Conservation (phyloP, 2,888 invertebrate genomes). For the Leptura quadrifasciata region DNA sequence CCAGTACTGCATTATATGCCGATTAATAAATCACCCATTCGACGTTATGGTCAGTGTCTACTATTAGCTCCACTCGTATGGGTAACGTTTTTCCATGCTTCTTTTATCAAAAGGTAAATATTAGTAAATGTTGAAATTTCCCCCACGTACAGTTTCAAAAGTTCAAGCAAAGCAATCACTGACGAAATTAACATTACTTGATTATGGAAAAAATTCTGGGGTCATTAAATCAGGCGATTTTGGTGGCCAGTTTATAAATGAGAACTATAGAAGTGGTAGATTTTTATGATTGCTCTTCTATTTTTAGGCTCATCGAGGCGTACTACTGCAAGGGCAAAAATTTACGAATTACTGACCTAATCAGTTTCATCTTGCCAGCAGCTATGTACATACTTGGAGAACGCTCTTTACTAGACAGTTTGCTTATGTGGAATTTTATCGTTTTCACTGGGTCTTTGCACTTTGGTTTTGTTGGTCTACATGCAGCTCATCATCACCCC, state of each 20-base stretch:
- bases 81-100: slow-evolving; percentile 67
- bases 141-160: too few relatives aligned
- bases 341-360: slow-evolving; percentile 66
- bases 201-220: not conserved
- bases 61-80: slow-evolving; percentile 72
- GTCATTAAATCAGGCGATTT: too few relatives aligned
- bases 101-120: slow-evolving; percentile 73
- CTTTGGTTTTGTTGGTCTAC: slow-evolving; percentile 81
- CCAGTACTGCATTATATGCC: slow-evolving; percentile 82
- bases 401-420: slow-evolving; percentile 65
- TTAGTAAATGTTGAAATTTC: slow-evolving; percentile 67
- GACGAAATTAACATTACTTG: too few relatives aligned
- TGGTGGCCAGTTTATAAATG: too few relatives aligned
- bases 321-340: slow-evolving; percentile 51
- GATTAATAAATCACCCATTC: slow-evolving; percentile 74
- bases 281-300: not conserved
- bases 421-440: slow-evolving; percentile 79
- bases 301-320: slow-evolving; percentile 55
- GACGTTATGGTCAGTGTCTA: slow-evolving; percentile 75
- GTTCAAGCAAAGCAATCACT: too few relatives aligned
- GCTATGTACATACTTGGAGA: slow-evolving; percentile 72
- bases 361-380: slow-evolving; percentile 72
- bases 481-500: slow-evolving; percentile 88
- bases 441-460: slow-evolving; percentile 78
- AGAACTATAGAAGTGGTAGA: too few relatives aligned